Base-by-base conservation (phyloP, 2,113 vertebrate genomes). In the Ceyx melanurus region DNA sequence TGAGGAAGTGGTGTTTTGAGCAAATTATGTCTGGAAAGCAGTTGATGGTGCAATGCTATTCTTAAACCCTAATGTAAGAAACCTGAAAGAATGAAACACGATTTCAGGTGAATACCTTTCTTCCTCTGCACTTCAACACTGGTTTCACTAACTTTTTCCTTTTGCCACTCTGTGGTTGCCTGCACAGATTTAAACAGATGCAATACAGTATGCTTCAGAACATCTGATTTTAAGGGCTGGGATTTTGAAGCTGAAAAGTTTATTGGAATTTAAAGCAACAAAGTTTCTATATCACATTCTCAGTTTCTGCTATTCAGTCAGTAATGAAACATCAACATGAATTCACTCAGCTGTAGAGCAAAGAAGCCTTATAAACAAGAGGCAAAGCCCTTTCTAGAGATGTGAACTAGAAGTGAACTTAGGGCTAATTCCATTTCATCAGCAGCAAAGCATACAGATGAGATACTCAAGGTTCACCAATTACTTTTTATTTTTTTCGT, bases 231-330 rank as follows among this genome's bases (percentile, higher is more conserved):
- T 66, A 85, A 88, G 66, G 43, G 28, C 33, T 40, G 26, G 31
- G 17, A 50, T 75, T 94, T 92, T 75, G 68, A 73, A 82, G 15
- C 22, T 48, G 71, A 35, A 20, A 7, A 79, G 3, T 26, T 78
- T 86, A 75, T 48, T 65, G n/a, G 20, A 80, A 92, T 92, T 93
- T 68, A 75, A 92, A 95, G 5, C 45, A 82, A 74, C 20, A 48
- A 73, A 62, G 5, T 66, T 78, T 91, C 62, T 82, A 18, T 29
- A 25, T 72, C 37, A 68, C 4, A 7, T 74, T 54, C 26, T 75
- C 8, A 57, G 46, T 37, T 92, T 72, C 53, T 78, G 48, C n/a
- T 85, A 48, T 71, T 91, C 60, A 33, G 23, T 82, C 6, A 0
- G 21, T 61, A 93, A 92, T 79, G 74, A 82, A 84, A 76, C 29